These are phyloP conservation scores for Rotaria macrura DNA, from an alignment of 2,888 invertebrate genomes.

Conservation along the genomic window DNA sequence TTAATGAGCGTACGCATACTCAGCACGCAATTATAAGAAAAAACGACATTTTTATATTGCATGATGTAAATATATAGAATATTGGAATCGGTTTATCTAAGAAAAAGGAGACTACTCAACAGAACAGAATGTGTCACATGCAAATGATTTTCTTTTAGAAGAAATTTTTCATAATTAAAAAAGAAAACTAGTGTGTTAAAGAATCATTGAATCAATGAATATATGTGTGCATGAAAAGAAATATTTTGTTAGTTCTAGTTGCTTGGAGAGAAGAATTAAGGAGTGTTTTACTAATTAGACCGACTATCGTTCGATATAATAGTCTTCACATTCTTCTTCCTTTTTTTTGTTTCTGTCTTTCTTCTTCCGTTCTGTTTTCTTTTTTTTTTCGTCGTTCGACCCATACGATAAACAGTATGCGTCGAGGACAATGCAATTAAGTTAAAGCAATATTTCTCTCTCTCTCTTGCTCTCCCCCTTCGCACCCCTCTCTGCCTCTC, in stretches of 20 bases:
- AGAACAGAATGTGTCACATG: background rate
- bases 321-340: background rate
- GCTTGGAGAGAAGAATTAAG: background rate
- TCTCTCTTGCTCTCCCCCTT: too few relatives aligned
- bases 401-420: background rate
- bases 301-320: background rate
- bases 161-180: background rate
- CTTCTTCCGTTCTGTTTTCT: background rate
- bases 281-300: background rate
- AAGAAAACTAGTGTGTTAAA: background rate
- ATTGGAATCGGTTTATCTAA: background rate
- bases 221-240: background rate
- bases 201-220: background rate
- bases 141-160: background rate
- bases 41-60: background rate
- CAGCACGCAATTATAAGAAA: background rate
- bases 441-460: conserved; percentile 6
- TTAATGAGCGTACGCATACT: background rate
- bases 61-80: background rate
- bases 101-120: background rate
- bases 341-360: background rate
- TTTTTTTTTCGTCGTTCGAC: background rate
- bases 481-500: too few relatives aligned
- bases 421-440: conserved; percentile 3
- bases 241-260: background rate